Evolutionary conservation across 2,888 invertebrate species (phyloP).

Genomic region (Allacma fusca): DNA sequence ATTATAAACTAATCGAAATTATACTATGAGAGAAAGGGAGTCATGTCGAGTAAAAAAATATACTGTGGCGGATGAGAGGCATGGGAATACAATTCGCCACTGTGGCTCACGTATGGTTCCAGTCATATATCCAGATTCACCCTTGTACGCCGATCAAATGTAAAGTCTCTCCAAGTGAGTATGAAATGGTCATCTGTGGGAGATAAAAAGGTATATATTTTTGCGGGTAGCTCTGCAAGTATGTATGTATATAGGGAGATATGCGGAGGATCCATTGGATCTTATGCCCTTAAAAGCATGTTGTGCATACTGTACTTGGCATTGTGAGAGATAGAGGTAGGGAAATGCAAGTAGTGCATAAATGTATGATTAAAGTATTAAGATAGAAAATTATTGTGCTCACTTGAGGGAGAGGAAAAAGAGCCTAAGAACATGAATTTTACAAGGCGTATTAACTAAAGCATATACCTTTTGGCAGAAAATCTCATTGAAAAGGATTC

Average conservation of each 20-base stretch:
- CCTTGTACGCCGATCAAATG: not conserved
- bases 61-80: not conserved
- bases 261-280: too few species aligned
- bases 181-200: not conserved
- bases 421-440: slow-evolving; percentile 1
- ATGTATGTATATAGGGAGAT: not conserved
- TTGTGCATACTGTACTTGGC: not conserved
- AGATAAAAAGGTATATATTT: not conserved
- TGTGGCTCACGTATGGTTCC: not conserved
- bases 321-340: not conserved
- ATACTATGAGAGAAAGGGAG: not conserved
- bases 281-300: too few species aligned
- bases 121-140: not conserved
- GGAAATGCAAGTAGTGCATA: not conserved
- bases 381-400: not conserved
- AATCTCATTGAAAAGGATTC: slow-evolving; percentile 32
- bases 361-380: slow-evolving; percentile 4
- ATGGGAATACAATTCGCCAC: not conserved
- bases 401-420: not conserved
- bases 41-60: slow-evolving; percentile 1
- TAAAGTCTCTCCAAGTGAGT: not conserved
- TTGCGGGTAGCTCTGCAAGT: slow-evolving; percentile 5
- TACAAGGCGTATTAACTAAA: not conserved
- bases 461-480: slow-evolving; percentile 30
- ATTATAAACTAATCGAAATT: slow-evolving; percentile 1